phyloP scores from a whole-genome alignment of 1,140 invertebrate genomes.

The Neodiprion fabricii region DNA sequence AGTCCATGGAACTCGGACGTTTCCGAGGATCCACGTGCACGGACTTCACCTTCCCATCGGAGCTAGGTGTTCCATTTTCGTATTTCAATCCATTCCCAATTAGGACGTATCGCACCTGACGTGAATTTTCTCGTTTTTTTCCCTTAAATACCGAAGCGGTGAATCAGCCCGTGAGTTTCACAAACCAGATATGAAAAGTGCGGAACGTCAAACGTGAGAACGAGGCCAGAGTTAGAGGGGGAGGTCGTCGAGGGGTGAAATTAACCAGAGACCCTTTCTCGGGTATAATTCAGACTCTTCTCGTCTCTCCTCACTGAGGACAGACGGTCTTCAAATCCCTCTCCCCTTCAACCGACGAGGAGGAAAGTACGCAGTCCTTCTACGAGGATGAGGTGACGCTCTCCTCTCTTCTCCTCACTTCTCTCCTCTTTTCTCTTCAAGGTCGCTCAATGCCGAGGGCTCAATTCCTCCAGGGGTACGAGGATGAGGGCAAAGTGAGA shows the following conservation, averaged over 20 bases:
- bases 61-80: no score
- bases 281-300: slow-evolving; percentile 1
- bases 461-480: neutral
- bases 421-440: neutral
- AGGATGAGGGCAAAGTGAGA: neutral
- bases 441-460: slow-evolving; percentile 4
- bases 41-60: no score
- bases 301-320: neutral
- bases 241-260: neutral
- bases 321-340: neutral
- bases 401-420: neutral
- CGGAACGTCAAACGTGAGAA: neutral
- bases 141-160: no score
- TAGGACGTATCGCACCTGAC: no score
- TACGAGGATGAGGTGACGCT: no score
- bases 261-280: neutral
- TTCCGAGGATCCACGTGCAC: no score
- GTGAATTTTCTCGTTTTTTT: no score
- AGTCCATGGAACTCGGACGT: no score
- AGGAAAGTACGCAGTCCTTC: no score
- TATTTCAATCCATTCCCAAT: no score
- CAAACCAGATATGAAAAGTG: no score
- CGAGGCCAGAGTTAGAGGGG: neutral
- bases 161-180: no score
- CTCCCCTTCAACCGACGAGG: neutral